Base-by-base conservation (phyloP, 2,113 vertebrate species). In the Dryoscopus gambensis region DNA sequence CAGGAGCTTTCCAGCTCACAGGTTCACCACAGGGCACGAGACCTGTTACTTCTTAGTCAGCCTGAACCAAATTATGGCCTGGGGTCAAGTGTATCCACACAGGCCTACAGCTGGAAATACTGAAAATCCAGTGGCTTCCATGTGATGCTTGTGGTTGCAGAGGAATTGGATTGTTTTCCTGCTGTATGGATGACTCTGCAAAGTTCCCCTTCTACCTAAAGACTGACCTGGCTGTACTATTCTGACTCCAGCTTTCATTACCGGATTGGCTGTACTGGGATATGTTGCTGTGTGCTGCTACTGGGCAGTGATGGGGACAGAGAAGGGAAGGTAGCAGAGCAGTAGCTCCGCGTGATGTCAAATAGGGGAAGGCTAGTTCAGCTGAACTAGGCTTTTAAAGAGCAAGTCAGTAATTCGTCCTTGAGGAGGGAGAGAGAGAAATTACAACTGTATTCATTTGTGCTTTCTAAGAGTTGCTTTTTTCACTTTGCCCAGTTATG, bases 311-410 rank as follows among this genome's bases (percentile, higher is more conserved):
- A 40, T 56, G 35, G 35, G 25, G 71, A 55, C 6, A 27, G 49
- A 55, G 53, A 52, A 55, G 35, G 39, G 10, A 46, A 71, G 33
- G 11, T 33, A 49, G 18, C 33, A 59, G 63, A 60, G 42, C 25
- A 31, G n/a, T 33, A 44, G 40, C 39, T 88, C 25, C 75, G 50
- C 0, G 0, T 52, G 28, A 13, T 22, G 18, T 31, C 18, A 37
- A 19, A 13, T 4, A 64, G 15, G 24, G 24, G 13, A 59, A 50
- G 37, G 27, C 46, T 68, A 5, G 33, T 67, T 90, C 56, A 56
- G 35, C 21, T 47, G 40, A 83, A 28, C 33, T 30, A 5, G 10
- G 6, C 15, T 76, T 86, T 67, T 57, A 40, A 80, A 56, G 31
- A 80, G 19, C 27, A 30, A 35, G 33, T 67, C 44, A 59, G 23